These are phyloP conservation scores for Chromoteleia sp. DNA, from an alignment of 2,888 invertebrate genomes.

Conservation along the genomic window DNA sequence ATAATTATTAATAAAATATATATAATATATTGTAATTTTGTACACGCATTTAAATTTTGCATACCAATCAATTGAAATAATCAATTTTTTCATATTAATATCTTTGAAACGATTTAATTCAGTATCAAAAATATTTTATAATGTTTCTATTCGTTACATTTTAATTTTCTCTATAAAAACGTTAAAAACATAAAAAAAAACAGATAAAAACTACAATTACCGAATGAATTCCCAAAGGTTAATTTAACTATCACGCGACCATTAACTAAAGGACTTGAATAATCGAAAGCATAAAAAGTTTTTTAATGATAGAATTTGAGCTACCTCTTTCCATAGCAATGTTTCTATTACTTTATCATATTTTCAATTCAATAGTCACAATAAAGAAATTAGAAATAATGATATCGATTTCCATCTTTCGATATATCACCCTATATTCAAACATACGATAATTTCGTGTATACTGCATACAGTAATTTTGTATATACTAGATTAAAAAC, in stretches of 20 bases:
- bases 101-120: not conserved
- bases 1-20: no score
- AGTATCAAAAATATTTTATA: not conserved
- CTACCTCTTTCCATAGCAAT: not conserved
- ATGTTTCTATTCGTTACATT: not conserved
- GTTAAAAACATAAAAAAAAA: not conserved
- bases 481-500: no score
- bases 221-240: constrained; percentile 14
- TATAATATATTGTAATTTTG: no score
- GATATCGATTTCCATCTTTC: no score
- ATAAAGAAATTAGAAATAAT: no score
- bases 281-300: not conserved
- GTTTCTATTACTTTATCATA: not conserved
- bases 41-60: no score
- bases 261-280: constrained; percentile 15
- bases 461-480: no score
- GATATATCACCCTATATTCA: no score
- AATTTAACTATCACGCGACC: constrained; percentile 20
- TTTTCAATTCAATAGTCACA: not conserved
- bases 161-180: constrained; percentile 1
- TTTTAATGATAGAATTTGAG: not conserved
- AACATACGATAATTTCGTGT: no score
- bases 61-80: no score
- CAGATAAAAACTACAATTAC: constrained; percentile 19
- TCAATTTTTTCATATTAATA: no score